These are phyloP conservation scores for Trichoplusia ni DNA, from an alignment of 1,140 invertebrate genomes.

Conservation along the genomic window DNA sequence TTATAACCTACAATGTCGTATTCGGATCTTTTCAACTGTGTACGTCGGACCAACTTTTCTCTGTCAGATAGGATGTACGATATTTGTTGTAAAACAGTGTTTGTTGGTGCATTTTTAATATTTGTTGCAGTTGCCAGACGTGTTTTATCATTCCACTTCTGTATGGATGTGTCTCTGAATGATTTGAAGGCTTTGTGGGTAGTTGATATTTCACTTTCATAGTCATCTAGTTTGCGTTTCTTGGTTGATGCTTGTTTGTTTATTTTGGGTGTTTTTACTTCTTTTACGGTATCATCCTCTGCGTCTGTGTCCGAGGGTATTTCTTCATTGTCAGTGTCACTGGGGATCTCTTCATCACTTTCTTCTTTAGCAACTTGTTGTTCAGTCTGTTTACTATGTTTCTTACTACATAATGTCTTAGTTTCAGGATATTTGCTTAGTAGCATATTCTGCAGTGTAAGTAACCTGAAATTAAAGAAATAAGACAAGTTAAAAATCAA, in stretches of 20 bases:
- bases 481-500: background rate
- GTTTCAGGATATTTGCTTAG: conserved; percentile 86
- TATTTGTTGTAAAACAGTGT: conserved; percentile 93
- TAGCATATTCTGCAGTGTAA: conserved; percentile 81
- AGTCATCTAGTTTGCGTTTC: conserved; percentile 85
- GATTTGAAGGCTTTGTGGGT: conserved; percentile 85
- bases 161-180: conserved; percentile 90
- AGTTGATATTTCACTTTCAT: conserved; percentile 84
- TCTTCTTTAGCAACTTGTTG: conserved; percentile 60
- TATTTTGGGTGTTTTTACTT: conserved; percentile 31
- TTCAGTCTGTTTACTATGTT: conserved; percentile 35
- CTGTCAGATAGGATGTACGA: conserved; percentile 91
- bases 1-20: conserved; percentile 88
- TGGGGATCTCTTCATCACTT: conserved; percentile 83
- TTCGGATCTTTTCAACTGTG: conserved; percentile 89
- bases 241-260: conserved; percentile 61
- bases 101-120: conserved; percentile 84
- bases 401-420: conserved; percentile 67
- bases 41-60: conserved; percentile 88
- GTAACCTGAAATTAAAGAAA: conserved; percentile 55
- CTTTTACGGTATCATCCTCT: conserved; percentile 53
- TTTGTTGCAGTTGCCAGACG: conserved; percentile 85
- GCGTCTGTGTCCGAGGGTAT: conserved; percentile 63
- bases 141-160: conserved; percentile 97
- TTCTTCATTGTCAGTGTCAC: conserved; percentile 81